Conservation (phyloP, 2,113 vertebrate genomes). For the Nothobranchius kuhntae region DNA sequence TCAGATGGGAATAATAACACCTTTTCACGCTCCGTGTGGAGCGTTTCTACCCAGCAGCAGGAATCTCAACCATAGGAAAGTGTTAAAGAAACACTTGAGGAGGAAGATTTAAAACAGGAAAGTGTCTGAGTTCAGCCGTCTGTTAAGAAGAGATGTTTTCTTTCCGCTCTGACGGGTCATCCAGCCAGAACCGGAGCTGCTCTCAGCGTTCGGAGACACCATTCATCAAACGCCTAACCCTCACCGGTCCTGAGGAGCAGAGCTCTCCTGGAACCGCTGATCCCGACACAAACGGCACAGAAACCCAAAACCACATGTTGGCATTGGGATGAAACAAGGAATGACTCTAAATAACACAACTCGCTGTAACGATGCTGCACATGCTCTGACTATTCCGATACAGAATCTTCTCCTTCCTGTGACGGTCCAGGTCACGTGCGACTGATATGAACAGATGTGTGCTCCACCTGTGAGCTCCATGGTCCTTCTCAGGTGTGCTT, state of each 20-base stretch:
- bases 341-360: too few species aligned
- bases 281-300: not conserved
- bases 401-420: too few species aligned
- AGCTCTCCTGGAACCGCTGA: not conserved
- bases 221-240: not conserved
- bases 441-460: too few species aligned
- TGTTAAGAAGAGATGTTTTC: not conserved
- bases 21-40: not conserved
- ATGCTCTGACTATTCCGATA: too few species aligned
- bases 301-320: not conserved
- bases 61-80: not conserved
- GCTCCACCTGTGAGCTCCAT: too few species aligned
- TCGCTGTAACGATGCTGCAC: too few species aligned
- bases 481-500: not conserved
- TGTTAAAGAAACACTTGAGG: not conserved
- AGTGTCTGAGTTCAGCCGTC: not conserved
- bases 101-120: not conserved
- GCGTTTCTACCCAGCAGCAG: not conserved
- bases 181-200: not conserved
- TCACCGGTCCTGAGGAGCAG: not conserved
- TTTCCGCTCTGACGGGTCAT: not conserved
- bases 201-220: not conserved
- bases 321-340: too few species aligned
- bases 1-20: not conserved
- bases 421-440: too few species aligned